Evolutionary conservation across 2,113 vertebrate species (phyloP), one percentile per base, ranked within the genome.

Genomic region (Dicaeum eximium): DNA sequence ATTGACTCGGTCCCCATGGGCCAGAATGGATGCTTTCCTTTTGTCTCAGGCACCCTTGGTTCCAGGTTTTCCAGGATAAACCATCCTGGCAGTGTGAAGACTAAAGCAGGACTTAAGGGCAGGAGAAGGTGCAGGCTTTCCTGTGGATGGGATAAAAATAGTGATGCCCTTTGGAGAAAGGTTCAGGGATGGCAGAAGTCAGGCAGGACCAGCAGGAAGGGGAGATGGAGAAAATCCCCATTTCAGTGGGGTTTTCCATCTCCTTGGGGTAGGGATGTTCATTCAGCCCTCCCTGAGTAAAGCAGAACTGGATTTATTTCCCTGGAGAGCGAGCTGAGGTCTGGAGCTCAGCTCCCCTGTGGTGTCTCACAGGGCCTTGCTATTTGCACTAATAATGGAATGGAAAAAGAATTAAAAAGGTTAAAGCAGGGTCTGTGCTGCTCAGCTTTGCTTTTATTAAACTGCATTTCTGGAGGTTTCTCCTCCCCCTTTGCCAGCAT

Each of bases 341-440:
- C 72, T 84, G 54, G 73, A 94, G 86, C 89, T 94, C 7, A 11
- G 42, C 91, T 90, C 72, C 0, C 5, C 7, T 47, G 70, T 35
- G 35, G 28, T n/a, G 13, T 48, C 79, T 92, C 83, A 50, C 1
- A 3, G 21, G 44, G 38, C 74, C 44, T 56, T 91, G 77, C 65
- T 96, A 70, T 95, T 90, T 91, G 92, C 92, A 74, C 92, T 93
- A 48, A 88, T 90, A 96, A 92, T 66, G 74, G 74, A 70, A 84
- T 31, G 82, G 87, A 64, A 31, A 84, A 79, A 80, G 62, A 88
- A 79, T 77, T 67, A 18, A 31, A 93, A 92, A 94, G 86, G 88
- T 93, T 92, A 92, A 92, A 92, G 80, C 62, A 71, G 66, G 24
- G 42, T 10, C 53, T 71, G 42, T n/a, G 74, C 71, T 67, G 72